These are phyloP conservation scores for Drosophila bunnanda DNA, from an alignment of 2,888 invertebrate genomes.

Conservation along the genomic window DNA sequence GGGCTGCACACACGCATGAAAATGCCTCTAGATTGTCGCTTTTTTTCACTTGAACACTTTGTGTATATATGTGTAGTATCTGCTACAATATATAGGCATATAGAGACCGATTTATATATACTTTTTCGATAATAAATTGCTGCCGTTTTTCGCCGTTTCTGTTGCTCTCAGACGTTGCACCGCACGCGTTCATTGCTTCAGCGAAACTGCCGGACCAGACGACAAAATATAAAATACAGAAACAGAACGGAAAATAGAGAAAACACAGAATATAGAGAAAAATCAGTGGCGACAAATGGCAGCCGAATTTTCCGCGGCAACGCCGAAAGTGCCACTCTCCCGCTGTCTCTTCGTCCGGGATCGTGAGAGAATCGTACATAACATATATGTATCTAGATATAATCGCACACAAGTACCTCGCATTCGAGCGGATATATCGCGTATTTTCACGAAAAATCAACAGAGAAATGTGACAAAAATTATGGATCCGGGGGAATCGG, in stretches of 20 bases:
- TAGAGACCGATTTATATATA: conserved; percentile 34
- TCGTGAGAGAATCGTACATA: conserved; percentile 40
- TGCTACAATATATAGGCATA: conserved; percentile 18
- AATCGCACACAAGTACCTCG: conserved; percentile 32
- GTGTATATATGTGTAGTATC: conserved; percentile 9
- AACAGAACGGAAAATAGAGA: conserved; percentile 32
- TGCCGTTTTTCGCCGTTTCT: conserved; percentile 60
- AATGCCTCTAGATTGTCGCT: conserved; percentile 27
- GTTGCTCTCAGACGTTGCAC: conserved; percentile 56
- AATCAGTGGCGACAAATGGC: conserved; percentile 56
- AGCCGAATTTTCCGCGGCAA: conserved; percentile 58
- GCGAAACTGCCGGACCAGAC: conserved; percentile 63
- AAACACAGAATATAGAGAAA: conserved; percentile 14
- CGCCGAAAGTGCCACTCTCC: conserved; percentile 22
- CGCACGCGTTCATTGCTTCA: conserved; percentile 76
- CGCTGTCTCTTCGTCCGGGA: conserved; percentile 32
- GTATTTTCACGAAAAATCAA: conserved; percentile 67
- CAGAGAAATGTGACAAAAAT: conserved; percentile 56
- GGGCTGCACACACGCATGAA: conserved; percentile 37
- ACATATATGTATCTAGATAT: conserved; percentile 20
- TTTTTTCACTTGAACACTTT: conserved; percentile 28
- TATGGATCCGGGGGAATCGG: conserved; percentile 25
- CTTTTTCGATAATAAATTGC: conserved; percentile 62
- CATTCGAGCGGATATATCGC: conserved; percentile 63
- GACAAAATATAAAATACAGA: conserved; percentile 40